Conservation (phyloP, 2,113 vertebrate species). For the Opisthocomus hoazin region DNA sequence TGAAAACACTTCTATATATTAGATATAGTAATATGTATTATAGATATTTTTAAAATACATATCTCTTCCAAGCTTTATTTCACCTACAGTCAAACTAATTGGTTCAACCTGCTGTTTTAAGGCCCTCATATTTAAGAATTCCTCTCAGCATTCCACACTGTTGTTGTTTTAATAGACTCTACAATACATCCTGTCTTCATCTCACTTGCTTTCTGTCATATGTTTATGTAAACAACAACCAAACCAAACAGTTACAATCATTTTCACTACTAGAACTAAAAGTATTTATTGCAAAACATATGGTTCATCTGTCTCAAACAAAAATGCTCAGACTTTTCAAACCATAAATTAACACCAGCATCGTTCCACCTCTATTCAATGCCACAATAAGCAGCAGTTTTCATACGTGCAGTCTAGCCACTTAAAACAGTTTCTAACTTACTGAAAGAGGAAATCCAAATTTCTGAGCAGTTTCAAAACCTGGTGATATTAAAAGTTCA, state of each 20-base stretch:
- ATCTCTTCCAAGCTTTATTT: neutral
- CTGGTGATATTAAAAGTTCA: neutral
- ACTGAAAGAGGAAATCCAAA: neutral
- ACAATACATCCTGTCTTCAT: neutral
- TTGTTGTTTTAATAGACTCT: neutral
- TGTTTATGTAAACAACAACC: neutral
- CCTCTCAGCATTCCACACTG: neutral
- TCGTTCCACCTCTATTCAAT: neutral
- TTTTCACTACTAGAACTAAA: constrained; percentile 16
- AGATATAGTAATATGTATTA: neutral
- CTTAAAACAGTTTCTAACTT: neutral
- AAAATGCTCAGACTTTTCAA: constrained; percentile 1
- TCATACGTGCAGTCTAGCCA: neutral
- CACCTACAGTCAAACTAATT: neutral
- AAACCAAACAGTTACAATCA: neutral
- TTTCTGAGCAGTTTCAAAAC: neutral
- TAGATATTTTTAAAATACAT: neutral
- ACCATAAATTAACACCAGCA: neutral
- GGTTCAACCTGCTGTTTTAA: neutral
- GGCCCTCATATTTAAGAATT: neutral
- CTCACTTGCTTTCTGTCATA: neutral
- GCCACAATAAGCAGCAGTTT: neutral
- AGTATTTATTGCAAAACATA: constrained; percentile 19
- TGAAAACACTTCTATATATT: neutral
- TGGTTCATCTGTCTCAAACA: neutral